Conservation (phyloP, 2,113 vertebrate genomes). For the Smithornis capensis region DNA sequence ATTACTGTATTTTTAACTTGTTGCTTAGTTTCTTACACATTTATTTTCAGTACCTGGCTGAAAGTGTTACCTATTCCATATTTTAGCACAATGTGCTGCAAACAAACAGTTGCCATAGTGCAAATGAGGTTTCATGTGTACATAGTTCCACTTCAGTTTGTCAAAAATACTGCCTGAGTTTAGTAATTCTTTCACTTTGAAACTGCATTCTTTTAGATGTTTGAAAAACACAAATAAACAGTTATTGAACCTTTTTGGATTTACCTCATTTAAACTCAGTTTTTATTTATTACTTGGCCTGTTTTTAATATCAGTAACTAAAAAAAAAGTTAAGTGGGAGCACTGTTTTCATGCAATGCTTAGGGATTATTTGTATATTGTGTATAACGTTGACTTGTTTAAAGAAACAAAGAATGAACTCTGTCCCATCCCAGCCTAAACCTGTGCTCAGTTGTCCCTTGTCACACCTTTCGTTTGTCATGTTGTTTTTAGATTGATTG, state of each 20-base stretch:
- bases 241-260: conserved; percentile 82
- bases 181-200: conserved; percentile 72
- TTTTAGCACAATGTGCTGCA: conserved; percentile 88
- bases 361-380: conserved; percentile 95
- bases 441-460: conserved; percentile 70
- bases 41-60: conserved; percentile 89
- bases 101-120: conserved; percentile 77
- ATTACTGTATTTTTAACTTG: conserved; percentile 86
- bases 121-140: conserved; percentile 79
- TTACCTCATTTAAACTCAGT: conserved; percentile 89
- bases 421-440: neutral
- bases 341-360: conserved; percentile 81
- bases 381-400: conserved; percentile 86
- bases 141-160: conserved; percentile 76
- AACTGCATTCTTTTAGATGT: conserved; percentile 77
- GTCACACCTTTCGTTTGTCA: conserved; percentile 78
- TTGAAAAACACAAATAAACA: conserved; percentile 80
- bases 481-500: conserved; percentile 90
- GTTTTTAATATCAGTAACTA: conserved; percentile 86
- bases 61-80: conserved; percentile 86
- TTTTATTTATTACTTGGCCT: conserved; percentile 90
- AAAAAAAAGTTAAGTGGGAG: conserved; percentile 74
- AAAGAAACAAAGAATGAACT: conserved; percentile 30
- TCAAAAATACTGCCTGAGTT: conserved; percentile 82
- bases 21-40: conserved; percentile 82